Conservation (phyloP, 2,797 vertebrate genomes). For the Sebastes oblongus region DNA sequence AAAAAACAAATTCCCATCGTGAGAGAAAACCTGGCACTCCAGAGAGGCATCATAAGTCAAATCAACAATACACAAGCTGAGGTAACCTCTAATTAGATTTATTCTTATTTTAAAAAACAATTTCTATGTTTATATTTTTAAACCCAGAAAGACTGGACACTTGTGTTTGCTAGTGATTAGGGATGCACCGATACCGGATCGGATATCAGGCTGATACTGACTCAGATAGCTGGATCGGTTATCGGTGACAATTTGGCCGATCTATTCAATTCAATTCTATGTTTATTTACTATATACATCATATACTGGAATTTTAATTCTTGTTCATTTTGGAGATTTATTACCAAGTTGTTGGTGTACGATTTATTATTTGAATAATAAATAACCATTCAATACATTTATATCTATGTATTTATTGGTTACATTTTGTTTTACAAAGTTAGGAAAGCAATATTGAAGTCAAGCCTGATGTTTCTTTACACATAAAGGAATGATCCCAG, state of each 20-base stretch:
- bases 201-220: no score
- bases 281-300: background rate
- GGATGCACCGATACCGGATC: background rate
- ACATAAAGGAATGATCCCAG: no score
- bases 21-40: conserved; percentile 62
- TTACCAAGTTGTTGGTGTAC: background rate
- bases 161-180: background rate
- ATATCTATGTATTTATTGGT: no score
- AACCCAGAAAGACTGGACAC: background rate
- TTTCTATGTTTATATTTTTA: background rate
- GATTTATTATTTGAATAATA: no score
- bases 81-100: conserved; percentile 42
- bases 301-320: background rate
- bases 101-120: background rate
- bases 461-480: no score
- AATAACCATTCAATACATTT: no score
- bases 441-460: no score
- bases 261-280: no score
- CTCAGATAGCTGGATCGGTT: no score
- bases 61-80: conserved; percentile 49
- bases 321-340: no score
- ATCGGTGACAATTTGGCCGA: no score
- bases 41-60: conserved; percentile 41
- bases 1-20: conserved; percentile 78
- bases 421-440: no score